These are phyloP conservation scores for Aphaenogaster floridana DNA, from an alignment of 1,140 invertebrate genomes.

Conservation along the genomic window DNA sequence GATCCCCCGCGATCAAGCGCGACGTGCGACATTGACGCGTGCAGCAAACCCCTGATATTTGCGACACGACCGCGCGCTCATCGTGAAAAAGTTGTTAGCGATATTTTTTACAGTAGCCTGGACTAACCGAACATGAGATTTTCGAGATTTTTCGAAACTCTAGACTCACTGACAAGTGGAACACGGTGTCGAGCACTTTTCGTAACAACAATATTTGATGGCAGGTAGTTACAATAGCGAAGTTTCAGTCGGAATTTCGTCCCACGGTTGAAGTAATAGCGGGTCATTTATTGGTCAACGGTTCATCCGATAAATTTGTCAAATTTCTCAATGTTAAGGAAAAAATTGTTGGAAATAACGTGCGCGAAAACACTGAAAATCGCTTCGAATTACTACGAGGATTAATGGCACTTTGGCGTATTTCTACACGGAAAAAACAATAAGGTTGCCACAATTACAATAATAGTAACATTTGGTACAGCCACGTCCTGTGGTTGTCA, in stretches of 20 bases:
- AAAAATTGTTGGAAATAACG: slow-evolving; percentile 6
- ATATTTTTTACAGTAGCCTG: background rate
- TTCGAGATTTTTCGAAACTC: slow-evolving; percentile 43
- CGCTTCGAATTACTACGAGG: background rate
- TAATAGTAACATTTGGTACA: too few relatives aligned
- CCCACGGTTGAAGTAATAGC: background rate
- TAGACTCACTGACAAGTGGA: slow-evolving; percentile 15
- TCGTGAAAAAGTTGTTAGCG: slow-evolving; percentile 28
- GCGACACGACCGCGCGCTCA: background rate
- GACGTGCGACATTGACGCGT: slow-evolving; percentile 13
- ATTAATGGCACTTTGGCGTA: background rate
- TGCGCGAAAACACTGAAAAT: background rate
- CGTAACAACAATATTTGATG: slow-evolving; percentile 29
- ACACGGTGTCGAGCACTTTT: slow-evolving; percentile 27
- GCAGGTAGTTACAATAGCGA: slow-evolving; percentile 12
- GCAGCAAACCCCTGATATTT: background rate
- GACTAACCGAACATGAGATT: background rate
- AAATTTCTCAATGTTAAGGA: background rate
- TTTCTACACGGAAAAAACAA: background rate
- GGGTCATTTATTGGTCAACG: background rate
- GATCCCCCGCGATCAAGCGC: background rate
- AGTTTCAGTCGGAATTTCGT: background rate
- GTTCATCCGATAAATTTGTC: background rate
- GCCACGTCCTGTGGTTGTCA: too few relatives aligned
- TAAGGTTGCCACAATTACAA: too few relatives aligned